phyloP scores from a whole-genome alignment of 2,888 invertebrate species.

The Lissocephala sabroskyi region DNA sequence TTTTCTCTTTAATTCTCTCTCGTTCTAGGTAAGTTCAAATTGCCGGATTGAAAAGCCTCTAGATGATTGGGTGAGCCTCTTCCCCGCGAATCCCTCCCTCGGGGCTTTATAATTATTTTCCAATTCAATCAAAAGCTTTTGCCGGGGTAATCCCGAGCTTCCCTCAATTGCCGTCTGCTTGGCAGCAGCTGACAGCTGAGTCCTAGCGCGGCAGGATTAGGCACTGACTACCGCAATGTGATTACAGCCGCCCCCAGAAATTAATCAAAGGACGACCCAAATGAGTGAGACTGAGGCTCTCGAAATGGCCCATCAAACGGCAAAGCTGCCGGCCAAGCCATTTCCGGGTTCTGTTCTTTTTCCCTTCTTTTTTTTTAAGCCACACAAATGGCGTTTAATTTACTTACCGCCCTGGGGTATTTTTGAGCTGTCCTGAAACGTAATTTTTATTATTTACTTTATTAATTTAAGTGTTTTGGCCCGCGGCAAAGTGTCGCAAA shows the following conservation, averaged over 20 bases:
- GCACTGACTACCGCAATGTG: slow-evolving; percentile 53
- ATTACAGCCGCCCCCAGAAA: slow-evolving; percentile 21
- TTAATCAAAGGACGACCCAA: slow-evolving; percentile 1
- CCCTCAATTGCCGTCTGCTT: background rate
- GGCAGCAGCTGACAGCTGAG: slow-evolving; percentile 38
- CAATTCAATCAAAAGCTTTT: slow-evolving; percentile 51
- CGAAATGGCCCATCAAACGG: too few species aligned
- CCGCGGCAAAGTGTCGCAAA: slow-evolving; percentile 8
- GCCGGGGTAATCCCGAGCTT: background rate
- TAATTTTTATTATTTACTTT: slow-evolving; percentile 63
- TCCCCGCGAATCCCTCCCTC: background rate
- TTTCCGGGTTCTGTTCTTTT: too few species aligned
- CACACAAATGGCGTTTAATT: slow-evolving; percentile 57
- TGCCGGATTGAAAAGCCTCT: background rate
- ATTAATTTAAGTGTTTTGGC: slow-evolving; percentile 66
- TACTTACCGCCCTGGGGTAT: slow-evolving; percentile 31
- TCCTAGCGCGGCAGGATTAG: slow-evolving; percentile 58
- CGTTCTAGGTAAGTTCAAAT: slow-evolving; percentile 48
- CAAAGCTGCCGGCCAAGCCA: background rate
- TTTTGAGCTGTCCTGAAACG: slow-evolving; percentile 16
- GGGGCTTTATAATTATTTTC: slow-evolving; percentile 47
- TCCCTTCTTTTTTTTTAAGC: slow-evolving; percentile 31
- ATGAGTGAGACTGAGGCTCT: too few species aligned
- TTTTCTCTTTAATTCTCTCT: slow-evolving; percentile 12
- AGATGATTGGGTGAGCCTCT: slow-evolving; percentile 14